phyloP scores from a whole-genome alignment of 2,797 vertebrate genomes.

The Acipenser transmontanus region DNA sequence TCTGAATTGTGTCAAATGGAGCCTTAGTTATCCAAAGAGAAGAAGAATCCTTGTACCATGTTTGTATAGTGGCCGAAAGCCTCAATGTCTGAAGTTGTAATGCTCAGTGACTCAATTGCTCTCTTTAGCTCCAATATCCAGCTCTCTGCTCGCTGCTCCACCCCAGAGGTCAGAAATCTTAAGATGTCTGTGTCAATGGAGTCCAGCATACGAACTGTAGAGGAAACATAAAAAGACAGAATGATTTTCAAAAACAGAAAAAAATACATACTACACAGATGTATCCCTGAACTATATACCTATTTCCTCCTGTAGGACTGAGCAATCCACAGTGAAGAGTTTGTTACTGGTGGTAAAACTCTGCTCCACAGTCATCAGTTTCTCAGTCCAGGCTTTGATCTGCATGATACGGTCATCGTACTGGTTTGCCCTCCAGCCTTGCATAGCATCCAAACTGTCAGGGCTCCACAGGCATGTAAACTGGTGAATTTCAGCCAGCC shows the following conservation, averaged over 20 bases:
- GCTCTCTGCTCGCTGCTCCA: conserved; percentile 37
- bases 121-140: conserved; percentile 52
- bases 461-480: conserved; percentile 53
- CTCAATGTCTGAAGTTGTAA: conserved; percentile 42
- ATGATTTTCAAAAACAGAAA: conserved; percentile 4
- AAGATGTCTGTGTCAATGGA: conserved; percentile 48
- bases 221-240: background rate
- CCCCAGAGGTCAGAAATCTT: conserved; percentile 46
- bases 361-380: conserved; percentile 34
- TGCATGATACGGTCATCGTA: conserved; percentile 51
- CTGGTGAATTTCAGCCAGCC: conserved; percentile 52
- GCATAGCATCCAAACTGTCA: conserved; percentile 47
- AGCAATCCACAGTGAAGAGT: conserved; percentile 56
- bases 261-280: background rate
- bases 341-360: conserved; percentile 49
- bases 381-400: conserved; percentile 50
- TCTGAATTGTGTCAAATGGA: no score
- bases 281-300: conserved; percentile 36
- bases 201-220: conserved; percentile 50
- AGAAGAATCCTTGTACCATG: conserved; percentile 44
- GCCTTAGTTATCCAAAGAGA: no score
- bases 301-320: conserved; percentile 39
- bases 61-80: conserved; percentile 52
- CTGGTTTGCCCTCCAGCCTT: conserved; percentile 34
- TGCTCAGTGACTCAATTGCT: conserved; percentile 41